A percentile compares a stretch with the other conserved stretches of the same genome.
Evolutionary conservation across 2,888 invertebrate species (phyloP).

Genomic region (Noctua janthe): DNA sequence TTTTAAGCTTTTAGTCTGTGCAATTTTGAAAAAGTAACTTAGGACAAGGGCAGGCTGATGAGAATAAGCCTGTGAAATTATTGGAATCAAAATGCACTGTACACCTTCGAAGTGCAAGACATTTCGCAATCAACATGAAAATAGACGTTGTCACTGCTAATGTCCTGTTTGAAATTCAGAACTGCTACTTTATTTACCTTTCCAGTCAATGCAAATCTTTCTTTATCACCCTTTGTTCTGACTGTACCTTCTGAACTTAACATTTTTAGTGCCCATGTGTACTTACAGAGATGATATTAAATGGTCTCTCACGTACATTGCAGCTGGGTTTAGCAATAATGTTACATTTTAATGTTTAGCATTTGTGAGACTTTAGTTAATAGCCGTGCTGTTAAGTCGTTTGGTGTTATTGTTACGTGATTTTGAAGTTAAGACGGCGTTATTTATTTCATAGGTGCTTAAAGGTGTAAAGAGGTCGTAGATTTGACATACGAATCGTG

Average conservation of each 20-base stretch:
- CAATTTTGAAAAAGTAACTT: background rate
- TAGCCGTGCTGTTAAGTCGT: conserved; percentile 11
- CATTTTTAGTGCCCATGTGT: background rate
- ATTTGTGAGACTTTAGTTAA: conserved; percentile 42
- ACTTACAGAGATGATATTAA: conserved; percentile 23
- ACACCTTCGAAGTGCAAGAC: background rate
- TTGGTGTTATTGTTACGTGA: conserved; percentile 33
- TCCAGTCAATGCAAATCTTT: background rate
- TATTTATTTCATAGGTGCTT: background rate
- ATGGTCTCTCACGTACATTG: conserved; percentile 50
- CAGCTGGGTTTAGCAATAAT: conserved; percentile 46
- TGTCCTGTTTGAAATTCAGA: background rate
- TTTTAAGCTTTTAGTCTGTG: background rate
- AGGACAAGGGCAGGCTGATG: background rate
- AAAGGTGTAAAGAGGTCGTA: background rate
- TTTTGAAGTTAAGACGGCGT: conserved; percentile 16
- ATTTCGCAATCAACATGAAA: background rate
- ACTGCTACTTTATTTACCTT: background rate
- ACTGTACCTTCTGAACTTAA: conserved; percentile 23
- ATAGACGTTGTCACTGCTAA: background rate
- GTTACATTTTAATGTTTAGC: conserved; percentile 47
- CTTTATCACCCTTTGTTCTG: background rate
- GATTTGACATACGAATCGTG: background rate
- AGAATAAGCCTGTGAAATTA: background rate
- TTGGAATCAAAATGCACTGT: background rate